Base-by-base conservation (phyloP, 2,888 invertebrate genomes). In the Lochmaea crataegi region DNA sequence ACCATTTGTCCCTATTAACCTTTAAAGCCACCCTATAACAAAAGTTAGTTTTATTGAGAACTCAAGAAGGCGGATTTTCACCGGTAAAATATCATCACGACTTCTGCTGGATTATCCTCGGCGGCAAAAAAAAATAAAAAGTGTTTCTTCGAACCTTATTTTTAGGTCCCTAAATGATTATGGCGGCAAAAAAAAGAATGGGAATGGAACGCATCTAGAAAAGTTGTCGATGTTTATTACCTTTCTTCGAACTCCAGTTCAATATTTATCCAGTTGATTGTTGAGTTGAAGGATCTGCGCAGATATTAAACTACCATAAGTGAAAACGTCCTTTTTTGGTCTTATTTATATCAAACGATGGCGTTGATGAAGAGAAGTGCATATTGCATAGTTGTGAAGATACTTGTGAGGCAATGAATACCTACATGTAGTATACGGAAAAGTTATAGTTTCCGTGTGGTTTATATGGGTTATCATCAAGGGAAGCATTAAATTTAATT, bases 171-270 rank as follows among this genome's bases (percentile, higher is more conserved):
- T 38, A 38, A 60, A 38, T 32, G 32, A 60, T 38, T 60, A 38
- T 38, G 10, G 60, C 57, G 14, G 11, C 12, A 57, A 57, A 32
- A n/a, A 38, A 60, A 38, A 38, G 60, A 60, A 60, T 60, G 9
- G 14, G 60, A 60, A 38, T 26, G 60, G 60, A 38, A 60, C 7
- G 38, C 7, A 60, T 32, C 60, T 60, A 60, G 32, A 60, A 32
- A 38, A 60, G 38, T 60, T 60, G 58, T 58, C 58, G 26, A 16
- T 58, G 58, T 58, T 58, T 60, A n/a, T 38, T 32, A 38, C 32
- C 60, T 32, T 38, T 58, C 58, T 58, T 58, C 32, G 58, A 58
- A 26, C 58, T 58, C 32, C 60, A n/a, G 32, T 38, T 60, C 60
- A 32, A 60, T 60, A 60, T 60, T 60, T 38, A 60, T 32, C 38